Evolutionary conservation across 1,140 invertebrate species (phyloP).

Genomic region (Lysiphlebus fabarum): DNA sequence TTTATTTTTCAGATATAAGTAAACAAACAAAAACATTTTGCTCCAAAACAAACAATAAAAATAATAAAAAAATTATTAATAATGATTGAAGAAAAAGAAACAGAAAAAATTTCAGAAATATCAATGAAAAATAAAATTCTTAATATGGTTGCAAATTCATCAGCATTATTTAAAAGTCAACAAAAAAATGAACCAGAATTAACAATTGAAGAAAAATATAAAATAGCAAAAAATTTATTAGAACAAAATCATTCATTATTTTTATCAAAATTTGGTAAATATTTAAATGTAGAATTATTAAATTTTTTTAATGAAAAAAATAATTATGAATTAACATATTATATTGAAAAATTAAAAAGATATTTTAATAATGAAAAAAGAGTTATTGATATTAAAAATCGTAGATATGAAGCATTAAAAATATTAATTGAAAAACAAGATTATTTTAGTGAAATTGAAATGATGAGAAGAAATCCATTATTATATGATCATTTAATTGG

Average conservation of each 20-base stretch:
- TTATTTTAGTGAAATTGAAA: slow-evolving; percentile 89
- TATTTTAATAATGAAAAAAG: slow-evolving; percentile 56
- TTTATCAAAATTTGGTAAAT: slow-evolving; percentile 72
- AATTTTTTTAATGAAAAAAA: slow-evolving; percentile 61
- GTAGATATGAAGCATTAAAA: slow-evolving; percentile 79
- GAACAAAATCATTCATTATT: slow-evolving; percentile 66
- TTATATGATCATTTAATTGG: slow-evolving; percentile 87
- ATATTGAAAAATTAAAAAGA: slow-evolving; percentile 60
- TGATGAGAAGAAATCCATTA: slow-evolving; percentile 87
- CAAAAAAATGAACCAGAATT: slow-evolving; percentile 60
- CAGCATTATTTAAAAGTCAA: slow-evolving; percentile 69
- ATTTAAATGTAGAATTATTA: slow-evolving; percentile 66
- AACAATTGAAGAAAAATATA: slow-evolving; percentile 20
- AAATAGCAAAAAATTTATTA: slow-evolving; percentile 66
- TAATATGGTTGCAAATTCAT: slow-evolving; percentile 32
- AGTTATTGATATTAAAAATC: slow-evolving; percentile 69
- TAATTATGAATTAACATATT: slow-evolving; percentile 61
- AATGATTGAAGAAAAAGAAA: neutral
- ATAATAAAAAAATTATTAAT: no score
- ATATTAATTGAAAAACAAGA: slow-evolving; percentile 69
- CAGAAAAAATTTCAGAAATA: neutral
- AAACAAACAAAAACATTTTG: no score
- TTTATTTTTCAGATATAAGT: neutral
- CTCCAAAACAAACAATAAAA: no score
- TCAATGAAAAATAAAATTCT: slow-evolving; percentile 33